Conservation (phyloP, 2,113 vertebrate species). For the Budorcas taxicolor region DNA sequence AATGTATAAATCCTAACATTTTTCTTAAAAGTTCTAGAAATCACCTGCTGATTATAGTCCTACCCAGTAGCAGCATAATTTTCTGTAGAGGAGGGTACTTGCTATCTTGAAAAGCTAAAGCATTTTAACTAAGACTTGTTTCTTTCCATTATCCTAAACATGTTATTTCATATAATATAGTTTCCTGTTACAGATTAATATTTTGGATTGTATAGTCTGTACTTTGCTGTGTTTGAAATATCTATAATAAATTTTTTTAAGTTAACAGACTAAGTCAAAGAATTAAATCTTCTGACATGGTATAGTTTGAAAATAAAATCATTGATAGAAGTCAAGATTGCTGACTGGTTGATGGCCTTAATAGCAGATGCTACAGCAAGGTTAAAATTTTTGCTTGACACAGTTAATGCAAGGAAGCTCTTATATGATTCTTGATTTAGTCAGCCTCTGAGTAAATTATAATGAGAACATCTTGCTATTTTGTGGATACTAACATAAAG, state of each 20-base stretch:
- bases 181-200: not conserved
- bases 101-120: not conserved
- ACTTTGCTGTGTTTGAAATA: not conserved
- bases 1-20: not conserved
- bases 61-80: not conserved
- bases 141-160: not conserved
- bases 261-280: not conserved
- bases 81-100: not conserved
- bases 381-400: not conserved
- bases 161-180: not conserved
- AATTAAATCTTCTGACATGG: not conserved
- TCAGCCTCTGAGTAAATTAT: not conserved
- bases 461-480: not conserved
- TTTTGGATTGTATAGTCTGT: not conserved
- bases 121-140: not conserved
- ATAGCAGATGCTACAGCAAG: not conserved
- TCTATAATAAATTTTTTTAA: not conserved
- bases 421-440: not conserved
- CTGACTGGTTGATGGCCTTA: not conserved
- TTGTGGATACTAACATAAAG: not conserved
- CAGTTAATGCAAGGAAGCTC: not conserved
- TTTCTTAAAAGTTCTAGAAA: not conserved
- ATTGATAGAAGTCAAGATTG: not conserved
- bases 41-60: not conserved
- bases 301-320: not conserved